Evolutionary conservation across 2,797 vertebrate species (phyloP).

Genomic region (Pangasius sanitwongsei): DNA sequence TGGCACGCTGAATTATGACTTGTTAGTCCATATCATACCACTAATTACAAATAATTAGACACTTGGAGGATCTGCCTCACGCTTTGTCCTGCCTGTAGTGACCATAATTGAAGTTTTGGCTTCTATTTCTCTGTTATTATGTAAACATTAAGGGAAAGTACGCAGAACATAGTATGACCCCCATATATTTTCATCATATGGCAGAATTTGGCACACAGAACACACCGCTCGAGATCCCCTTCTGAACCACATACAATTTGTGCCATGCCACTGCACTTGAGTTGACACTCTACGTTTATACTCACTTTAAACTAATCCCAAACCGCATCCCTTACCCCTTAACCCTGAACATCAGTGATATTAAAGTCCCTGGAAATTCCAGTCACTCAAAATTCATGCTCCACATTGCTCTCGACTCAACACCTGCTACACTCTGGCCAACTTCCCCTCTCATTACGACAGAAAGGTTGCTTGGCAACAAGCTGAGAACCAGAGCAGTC

Average conservation of each 20-base stretch:
- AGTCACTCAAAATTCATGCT: conserved; percentile 7
- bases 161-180: not conserved
- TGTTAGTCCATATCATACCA: not conserved
- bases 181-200: not conserved
- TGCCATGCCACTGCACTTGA: not conserved
- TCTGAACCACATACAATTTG: not conserved
- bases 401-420: conserved; percentile 1
- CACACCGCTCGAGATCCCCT: not conserved
- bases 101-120: not conserved
- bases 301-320: not conserved
- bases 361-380: not conserved
- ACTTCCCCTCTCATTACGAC: conserved; percentile 29
- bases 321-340: not conserved
- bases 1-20: not conserved
- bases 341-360: not conserved
- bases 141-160: not conserved
- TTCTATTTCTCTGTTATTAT: not conserved
- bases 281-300: not conserved
- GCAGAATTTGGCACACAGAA: not conserved
- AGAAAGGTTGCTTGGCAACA: conserved; percentile 45
- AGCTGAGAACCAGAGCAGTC: conserved; percentile 25
- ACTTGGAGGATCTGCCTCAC: not conserved
- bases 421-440: conserved; percentile 11
- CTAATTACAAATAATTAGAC: too few species aligned
- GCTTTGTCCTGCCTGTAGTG: not conserved